Base-by-base conservation (phyloP, 2,113 vertebrate genomes). In the Amphiprion ocellaris region DNA sequence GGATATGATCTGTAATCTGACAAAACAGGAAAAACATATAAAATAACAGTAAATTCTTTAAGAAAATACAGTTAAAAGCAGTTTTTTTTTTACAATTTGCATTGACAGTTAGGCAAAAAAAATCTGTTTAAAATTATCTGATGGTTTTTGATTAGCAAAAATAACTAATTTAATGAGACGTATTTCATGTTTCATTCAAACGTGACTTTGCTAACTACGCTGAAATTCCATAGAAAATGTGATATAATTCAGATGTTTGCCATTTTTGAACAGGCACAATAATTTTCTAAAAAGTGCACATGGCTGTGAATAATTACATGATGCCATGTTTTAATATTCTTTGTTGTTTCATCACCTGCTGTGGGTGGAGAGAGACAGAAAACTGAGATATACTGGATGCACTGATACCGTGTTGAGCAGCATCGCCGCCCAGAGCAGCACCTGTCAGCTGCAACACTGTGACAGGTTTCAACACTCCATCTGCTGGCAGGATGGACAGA, bases 391-490 rank as follows among this genome's bases (percentile, higher is more conserved):
- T 64, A 14, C 10, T 59, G 65, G 44, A 21, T 44, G 71, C 17
- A 7, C 26, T 26, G 26, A 63, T 69, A 50, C 21, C 46, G 52
- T 39, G 50, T 87, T 61, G 59, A 74, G 50, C 44, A 59, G 62
- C 61, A 61, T 58, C 17, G 8, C 49, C 59, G 68, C 65, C 72
- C 64, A 23, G n/a, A 74, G 83, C 52, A 28, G 52, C 69, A 72
- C 58, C 62, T 81, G 70, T 61, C 74, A 69, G 76, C 82, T 67
- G 84, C 73, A 55, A 4, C 14, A 44, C 59, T 52, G 64, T 60
- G 78, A 82, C 10, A 53, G 62, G 14, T 58, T 69, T 71, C 41
- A 65, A 53, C 66, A 24, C 55, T 58, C 30, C 54, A 61, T 68
- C 67, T 58, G 81, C 56, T 71, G 64, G 47, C 65, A 44, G 66